Conservation (phyloP, 2,113 vertebrate species). For the Chaenogobius annularis region DNA sequence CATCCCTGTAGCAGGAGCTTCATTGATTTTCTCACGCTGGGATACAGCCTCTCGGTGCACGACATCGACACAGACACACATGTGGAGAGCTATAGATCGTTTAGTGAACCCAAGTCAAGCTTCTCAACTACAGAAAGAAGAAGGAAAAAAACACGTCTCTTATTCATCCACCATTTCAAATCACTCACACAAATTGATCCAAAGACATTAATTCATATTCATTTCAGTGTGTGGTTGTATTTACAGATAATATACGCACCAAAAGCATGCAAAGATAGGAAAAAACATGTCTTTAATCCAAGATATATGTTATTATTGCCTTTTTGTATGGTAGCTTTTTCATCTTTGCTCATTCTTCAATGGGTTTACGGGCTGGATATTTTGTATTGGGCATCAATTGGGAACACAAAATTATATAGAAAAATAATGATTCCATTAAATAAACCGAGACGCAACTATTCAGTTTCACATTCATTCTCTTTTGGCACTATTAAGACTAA, state of each 20-base stretch:
- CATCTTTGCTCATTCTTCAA: background rate
- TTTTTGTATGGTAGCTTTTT: background rate
- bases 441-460: too few species aligned
- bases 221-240: conserved; percentile 25
- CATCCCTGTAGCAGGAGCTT: conserved; percentile 59
- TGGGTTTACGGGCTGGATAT: background rate
- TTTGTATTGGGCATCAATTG: too few species aligned
- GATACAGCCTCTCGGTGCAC: conserved; percentile 61
- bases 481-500: too few species aligned
- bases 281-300: background rate
- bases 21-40: conserved; percentile 76
- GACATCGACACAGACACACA: conserved; percentile 25
- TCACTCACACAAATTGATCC: conserved; percentile 11
- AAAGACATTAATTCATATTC: conserved; percentile 16
- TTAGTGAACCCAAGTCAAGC: conserved; percentile 47
- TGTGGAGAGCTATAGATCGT: conserved; percentile 47
- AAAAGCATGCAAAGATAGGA: background rate
- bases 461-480: too few species aligned
- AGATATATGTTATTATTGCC: background rate
- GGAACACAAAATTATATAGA: too few species aligned
- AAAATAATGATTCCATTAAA: too few species aligned
- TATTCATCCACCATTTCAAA: conserved; percentile 39
- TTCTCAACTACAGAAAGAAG: conserved; percentile 31
- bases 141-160: conserved; percentile 29
- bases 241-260: background rate